These are phyloP conservation scores for Ypsolopha scabrella DNA, from an alignment of 2,888 invertebrate species.

Conservation along the genomic window DNA sequence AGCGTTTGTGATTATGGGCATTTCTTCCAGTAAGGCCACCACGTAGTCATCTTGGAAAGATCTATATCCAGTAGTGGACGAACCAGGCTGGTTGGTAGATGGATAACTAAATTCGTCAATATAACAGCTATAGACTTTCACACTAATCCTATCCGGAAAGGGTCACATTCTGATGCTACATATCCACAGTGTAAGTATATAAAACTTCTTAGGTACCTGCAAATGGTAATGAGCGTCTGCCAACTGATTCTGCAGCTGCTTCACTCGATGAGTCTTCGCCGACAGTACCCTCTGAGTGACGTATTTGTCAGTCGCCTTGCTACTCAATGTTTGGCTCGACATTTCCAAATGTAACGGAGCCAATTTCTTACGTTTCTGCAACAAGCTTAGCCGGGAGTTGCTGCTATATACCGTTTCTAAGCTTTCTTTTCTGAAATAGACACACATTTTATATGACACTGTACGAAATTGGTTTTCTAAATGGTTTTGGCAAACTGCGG, in stretches of 20 bases:
- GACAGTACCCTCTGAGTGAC: slow-evolving; percentile 77
- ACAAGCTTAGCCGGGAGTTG: slow-evolving; percentile 47
- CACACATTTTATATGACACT: neutral
- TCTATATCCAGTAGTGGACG: too few species aligned
- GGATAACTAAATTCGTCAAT: too few species aligned
- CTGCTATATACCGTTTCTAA: slow-evolving; percentile 60
- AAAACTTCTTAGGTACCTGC: slow-evolving; percentile 63
- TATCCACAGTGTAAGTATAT: too few species aligned
- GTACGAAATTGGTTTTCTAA: neutral
- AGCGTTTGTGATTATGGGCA: too few species aligned
- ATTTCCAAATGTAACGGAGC: slow-evolving; percentile 14
- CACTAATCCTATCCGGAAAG: too few species aligned
- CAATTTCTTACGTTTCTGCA: slow-evolving; percentile 12
- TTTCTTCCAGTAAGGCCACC: too few species aligned
- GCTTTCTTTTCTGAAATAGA: slow-evolving; percentile 44
- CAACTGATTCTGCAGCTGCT: slow-evolving; percentile 83
- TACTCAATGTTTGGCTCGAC: slow-evolving; percentile 30
- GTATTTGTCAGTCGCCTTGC: slow-evolving; percentile 35
- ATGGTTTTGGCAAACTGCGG: neutral
- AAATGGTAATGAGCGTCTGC: slow-evolving; percentile 84
- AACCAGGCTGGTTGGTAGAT: too few species aligned
- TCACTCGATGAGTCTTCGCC: slow-evolving; percentile 79
- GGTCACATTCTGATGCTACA: too few species aligned
- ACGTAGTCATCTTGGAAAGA: too few species aligned
- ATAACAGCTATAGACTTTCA: too few species aligned